Evolutionary conservation across 2,888 invertebrate genomes (phyloP), one percentile per base, ranked within the genome.

Genomic region (Gari tellinella): DNA sequence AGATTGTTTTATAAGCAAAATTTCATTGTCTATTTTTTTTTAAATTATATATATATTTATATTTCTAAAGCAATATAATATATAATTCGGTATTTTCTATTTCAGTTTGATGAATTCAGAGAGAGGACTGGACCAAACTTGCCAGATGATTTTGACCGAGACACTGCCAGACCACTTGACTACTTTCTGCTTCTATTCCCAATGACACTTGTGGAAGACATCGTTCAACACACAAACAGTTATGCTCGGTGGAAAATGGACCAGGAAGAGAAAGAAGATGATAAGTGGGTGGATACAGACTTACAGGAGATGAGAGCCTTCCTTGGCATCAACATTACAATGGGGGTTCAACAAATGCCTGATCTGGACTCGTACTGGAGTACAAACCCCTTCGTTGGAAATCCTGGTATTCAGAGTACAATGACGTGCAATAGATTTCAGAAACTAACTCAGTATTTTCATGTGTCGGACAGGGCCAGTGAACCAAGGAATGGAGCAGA

Each of bases 141-240:
- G 21, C 67, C 67, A 3, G 46, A n/a, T n/a, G n/a, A n/a, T n/a
- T n/a, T n/a, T n/a, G n/a, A n/a, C n/a, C n/a, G n/a, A n/a, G n/a
- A n/a, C 7, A 56, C 43, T 7, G 43, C 63, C 1, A 48, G 46
- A 1, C 64, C 64, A 7, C 12, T 76, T 14, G 76, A 76, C 38
- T 76, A 58, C 56, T 76, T 76, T 25, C 43, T 17, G 31, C 60
- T 70, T 0, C 14, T 75, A n/a, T n/a, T n/a, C n/a, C n/a, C n/a
- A n/a, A n/a, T n/a, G n/a, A n/a, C n/a, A n/a, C n/a, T n/a, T n/a
- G n/a, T n/a, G n/a, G n/a, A n/a, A n/a, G n/a, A n/a, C n/a, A n/a
- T n/a, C n/a, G n/a, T n/a, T n/a, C n/a, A n/a, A n/a, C n/a, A n/a
- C n/a, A n/a, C n/a, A n/a, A n/a, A n/a, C n/a, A n/a, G n/a, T n/a